Evolutionary conservation across 2,113 vertebrate species (phyloP).

Genomic region (Casuarius casuarius): DNA sequence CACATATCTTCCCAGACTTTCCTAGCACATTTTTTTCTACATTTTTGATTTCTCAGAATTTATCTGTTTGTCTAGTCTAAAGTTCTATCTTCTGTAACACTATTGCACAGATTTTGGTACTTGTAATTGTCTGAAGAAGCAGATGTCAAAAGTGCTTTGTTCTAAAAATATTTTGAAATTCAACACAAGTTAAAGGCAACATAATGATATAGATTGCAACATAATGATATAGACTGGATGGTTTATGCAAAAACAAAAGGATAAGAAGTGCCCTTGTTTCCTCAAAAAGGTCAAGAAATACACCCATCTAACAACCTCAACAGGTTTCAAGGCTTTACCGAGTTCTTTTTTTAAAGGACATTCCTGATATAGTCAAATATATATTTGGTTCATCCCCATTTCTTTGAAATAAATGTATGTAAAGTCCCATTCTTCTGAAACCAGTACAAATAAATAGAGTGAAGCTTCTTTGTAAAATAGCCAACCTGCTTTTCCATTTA

Average conservation of each 20-base stretch:
- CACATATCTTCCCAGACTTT: not conserved
- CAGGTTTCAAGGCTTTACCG: not conserved
- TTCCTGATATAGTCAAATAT: not conserved
- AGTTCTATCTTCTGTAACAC: not conserved
- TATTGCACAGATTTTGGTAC: not conserved
- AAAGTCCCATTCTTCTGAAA: not conserved
- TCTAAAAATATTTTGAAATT: conserved; percentile 6
- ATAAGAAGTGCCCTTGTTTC: not conserved
- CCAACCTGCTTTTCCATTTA: not conserved
- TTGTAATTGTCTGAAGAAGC: not conserved
- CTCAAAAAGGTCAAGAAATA: not conserved
- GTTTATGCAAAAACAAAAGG: not conserved
- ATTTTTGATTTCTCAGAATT: not conserved
- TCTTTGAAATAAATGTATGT: not conserved
- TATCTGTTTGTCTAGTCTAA: not conserved
- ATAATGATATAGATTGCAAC: not conserved
- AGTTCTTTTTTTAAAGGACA: not conserved
- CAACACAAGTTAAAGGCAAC: not conserved
- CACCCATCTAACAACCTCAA: not conserved
- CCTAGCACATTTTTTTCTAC: not conserved
- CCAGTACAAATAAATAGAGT: not conserved
- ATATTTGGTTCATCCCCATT: not conserved
- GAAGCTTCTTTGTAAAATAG: not conserved
- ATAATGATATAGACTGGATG: not conserved
- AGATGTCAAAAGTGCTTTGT: not conserved